Conservation (phyloP, 2,888 invertebrate species). For the Adineta ricciae region DNA sequence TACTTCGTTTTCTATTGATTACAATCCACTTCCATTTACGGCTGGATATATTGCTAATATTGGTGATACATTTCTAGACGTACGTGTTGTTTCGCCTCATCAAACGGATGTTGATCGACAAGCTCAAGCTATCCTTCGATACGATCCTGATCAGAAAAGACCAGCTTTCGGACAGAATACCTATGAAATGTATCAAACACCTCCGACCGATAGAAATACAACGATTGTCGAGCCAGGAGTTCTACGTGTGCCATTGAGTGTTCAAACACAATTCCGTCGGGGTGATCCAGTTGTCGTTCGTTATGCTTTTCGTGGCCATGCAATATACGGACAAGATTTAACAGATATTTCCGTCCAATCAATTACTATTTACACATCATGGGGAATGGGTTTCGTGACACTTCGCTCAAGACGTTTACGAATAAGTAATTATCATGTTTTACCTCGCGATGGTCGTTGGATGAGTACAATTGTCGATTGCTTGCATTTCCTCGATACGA, state of each 20-base stretch:
- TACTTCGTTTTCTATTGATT: not conserved
- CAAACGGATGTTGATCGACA: not conserved
- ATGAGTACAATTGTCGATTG: not conserved
- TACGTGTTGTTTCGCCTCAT: not conserved
- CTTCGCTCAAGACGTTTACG: not conserved
- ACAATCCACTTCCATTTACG: not conserved
- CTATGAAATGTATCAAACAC: not conserved
- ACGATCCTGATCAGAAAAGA: not conserved
- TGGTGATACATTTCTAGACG: not conserved
- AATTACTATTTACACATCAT: not conserved
- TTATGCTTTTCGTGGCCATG: not conserved
- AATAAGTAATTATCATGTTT: not conserved
- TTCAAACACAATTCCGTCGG: not conserved
- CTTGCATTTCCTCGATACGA: not conserved
- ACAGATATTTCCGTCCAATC: not conserved
- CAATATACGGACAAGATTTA: not conserved
- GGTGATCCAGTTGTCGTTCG: not conserved
- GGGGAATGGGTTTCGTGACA: not conserved
- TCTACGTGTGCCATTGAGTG: not conserved
- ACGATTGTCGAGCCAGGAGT: not conserved
- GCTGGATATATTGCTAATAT: not conserved
- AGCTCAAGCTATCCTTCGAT: not conserved
- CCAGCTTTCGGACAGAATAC: not conserved
- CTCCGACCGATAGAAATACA: not conserved
- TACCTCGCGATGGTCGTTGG: not conserved